phyloP scores from a whole-genome alignment of 1,140 invertebrate genomes.

The Muscidifurax raptorellus region DNA sequence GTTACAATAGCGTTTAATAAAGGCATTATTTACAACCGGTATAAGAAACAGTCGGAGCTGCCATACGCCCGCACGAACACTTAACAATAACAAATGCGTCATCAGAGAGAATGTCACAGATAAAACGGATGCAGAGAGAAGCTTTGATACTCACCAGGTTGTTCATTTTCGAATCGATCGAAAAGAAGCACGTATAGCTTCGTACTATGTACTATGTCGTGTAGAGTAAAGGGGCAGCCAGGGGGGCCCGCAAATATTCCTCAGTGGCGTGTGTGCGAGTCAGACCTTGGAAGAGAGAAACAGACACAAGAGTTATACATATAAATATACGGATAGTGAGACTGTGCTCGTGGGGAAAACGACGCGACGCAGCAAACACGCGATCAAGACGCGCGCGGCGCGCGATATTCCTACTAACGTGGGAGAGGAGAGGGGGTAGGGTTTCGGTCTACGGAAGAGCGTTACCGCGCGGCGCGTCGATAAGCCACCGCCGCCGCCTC shows the following conservation, averaged over 20 bases:
- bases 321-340: not conserved
- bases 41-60: too few relatives aligned
- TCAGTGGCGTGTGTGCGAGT: constrained; percentile 22
- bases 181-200: constrained; percentile 18
- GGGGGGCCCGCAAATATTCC: not conserved
- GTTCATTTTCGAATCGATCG: constrained; percentile 43
- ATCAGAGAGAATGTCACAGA: not conserved
- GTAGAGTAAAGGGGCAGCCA: not conserved
- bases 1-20: too few relatives aligned
- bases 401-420: not conserved
- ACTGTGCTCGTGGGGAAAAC: not conserved
- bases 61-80: not conserved
- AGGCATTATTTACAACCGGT: too few relatives aligned
- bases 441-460: not conserved
- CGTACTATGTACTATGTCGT: not conserved
- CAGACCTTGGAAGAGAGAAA: constrained; percentile 36
- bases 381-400: not conserved
- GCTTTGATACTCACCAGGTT: constrained; percentile 41
- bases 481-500: not conserved
- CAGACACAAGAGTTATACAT: constrained; percentile 4
- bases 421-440: not conserved
- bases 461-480: constrained; percentile 28
- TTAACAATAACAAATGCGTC: not conserved
- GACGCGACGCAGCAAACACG: constrained; percentile 38
- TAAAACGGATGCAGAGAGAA: not conserved